Conservation (phyloP, 2,888 invertebrate genomes). For the Epinotia nisella region DNA sequence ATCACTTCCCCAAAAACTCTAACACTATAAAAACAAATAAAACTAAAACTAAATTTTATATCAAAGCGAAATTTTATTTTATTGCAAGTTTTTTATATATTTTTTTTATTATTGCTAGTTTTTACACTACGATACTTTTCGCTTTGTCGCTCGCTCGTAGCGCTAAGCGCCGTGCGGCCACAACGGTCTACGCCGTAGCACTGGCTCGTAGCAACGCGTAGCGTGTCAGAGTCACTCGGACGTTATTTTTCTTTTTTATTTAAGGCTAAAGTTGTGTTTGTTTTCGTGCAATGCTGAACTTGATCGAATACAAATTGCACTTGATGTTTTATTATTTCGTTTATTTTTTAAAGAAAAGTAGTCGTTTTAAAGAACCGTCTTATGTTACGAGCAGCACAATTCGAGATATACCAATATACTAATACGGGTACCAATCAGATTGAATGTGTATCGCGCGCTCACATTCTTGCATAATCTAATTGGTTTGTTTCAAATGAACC, state of each 20-base stretch:
- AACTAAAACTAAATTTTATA: neutral
- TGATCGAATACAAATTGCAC: conserved; percentile 12
- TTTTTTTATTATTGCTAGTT: conserved; percentile 38
- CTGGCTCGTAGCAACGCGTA: conserved; percentile 57
- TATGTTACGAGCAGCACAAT: too few relatives aligned
- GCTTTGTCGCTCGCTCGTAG: conserved; percentile 59
- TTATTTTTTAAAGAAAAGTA: neutral
- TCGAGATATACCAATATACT: too few relatives aligned
- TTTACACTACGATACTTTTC: conserved; percentile 49
- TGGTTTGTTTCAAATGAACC: too few relatives aligned
- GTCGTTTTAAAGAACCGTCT: too few relatives aligned
- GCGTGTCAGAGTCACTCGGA: conserved; percentile 16
- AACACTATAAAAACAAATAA: conserved; percentile 7
- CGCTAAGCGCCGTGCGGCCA: conserved; percentile 68
- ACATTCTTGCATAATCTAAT: too few relatives aligned
- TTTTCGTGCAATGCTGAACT: conserved; percentile 12
- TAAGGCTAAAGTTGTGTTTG: conserved; percentile 23
- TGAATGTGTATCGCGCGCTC: too few relatives aligned
- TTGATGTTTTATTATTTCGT: neutral
- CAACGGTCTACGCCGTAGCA: conserved; percentile 77
- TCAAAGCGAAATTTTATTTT: neutral
- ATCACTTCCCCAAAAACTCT: conserved; percentile 33
- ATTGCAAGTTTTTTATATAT: conserved; percentile 20
- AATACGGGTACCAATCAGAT: too few relatives aligned
- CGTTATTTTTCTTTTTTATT: conserved; percentile 15